Percentiles rank a stretch among this genome's conserved stretches.
Conservation (phyloP, 2,888 invertebrate genomes). For the Bembecia ichneumoniformis region DNA sequence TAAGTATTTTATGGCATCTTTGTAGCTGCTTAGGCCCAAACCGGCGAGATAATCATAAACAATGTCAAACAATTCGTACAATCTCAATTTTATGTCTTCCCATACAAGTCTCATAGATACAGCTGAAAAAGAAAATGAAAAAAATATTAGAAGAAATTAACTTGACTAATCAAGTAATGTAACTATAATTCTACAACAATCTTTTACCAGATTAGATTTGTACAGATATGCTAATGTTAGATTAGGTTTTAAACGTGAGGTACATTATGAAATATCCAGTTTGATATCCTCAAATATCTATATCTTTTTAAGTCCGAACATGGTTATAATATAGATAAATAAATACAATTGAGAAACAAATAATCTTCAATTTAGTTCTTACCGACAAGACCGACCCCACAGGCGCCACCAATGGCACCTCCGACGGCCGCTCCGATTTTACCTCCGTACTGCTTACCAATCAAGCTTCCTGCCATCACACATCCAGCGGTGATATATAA, state of each 20-base stretch:
- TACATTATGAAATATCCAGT: too few relatives aligned
- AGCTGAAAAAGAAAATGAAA: conserved; percentile 23
- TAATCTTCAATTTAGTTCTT: conserved; percentile 14
- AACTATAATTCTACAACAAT: too few relatives aligned
- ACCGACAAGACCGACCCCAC: conserved; percentile 55
- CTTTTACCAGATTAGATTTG: too few relatives aligned
- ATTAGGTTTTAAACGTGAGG: too few relatives aligned
- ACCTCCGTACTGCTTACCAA: conserved; percentile 55
- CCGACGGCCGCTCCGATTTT: conserved; percentile 52
- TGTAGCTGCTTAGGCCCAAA: conserved; percentile 49
- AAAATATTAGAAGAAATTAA: too few relatives aligned
- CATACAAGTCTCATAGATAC: conserved; percentile 56
- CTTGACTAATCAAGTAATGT: too few relatives aligned
- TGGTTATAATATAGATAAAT: neutral
- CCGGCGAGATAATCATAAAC: conserved; percentile 58
- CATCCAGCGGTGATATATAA: conserved; percentile 45
- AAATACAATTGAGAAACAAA: neutral
- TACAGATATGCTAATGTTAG: too few relatives aligned
- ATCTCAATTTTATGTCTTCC: conserved; percentile 40
- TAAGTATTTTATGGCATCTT: conserved; percentile 35
- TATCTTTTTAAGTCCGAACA: too few relatives aligned
- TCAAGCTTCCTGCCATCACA: conserved; percentile 45
- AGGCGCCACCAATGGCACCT: conserved; percentile 52
- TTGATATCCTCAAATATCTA: too few relatives aligned
- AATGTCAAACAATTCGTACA: conserved; percentile 46